Percentiles rank a stretch among this genome's conserved stretches.
These are phyloP conservation scores for Cantharis flavilabris DNA, from an alignment of 2,888 invertebrate genomes.

Conservation along the genomic window DNA sequence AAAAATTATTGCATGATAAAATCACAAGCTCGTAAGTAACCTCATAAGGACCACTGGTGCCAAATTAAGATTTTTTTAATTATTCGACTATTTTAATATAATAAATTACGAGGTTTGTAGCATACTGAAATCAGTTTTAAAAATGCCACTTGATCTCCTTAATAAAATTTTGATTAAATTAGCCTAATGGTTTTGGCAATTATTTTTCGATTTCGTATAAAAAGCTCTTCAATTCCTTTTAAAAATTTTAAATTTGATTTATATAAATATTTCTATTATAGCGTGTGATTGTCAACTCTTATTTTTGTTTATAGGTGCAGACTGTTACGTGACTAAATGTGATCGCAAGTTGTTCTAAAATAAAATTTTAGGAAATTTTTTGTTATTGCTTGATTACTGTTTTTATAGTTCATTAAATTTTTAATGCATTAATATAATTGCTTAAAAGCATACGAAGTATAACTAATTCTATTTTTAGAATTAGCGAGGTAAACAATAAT, in stretches of 20 bases:
- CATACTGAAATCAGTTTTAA: not conserved
- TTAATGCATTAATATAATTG: not conserved
- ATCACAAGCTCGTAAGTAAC: not conserved
- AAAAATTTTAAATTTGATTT: not conserved
- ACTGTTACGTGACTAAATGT: constrained; percentile 15
- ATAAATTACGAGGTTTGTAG: no score
- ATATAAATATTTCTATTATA: constrained; percentile 1
- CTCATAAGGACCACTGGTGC: not conserved
- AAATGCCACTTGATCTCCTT: not conserved
- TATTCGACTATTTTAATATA: no score
- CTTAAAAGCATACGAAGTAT: not conserved
- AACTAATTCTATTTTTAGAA: not conserved
- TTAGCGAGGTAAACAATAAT: not conserved
- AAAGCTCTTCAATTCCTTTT: not conserved
- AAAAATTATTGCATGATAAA: not conserved
- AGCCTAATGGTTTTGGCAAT: not conserved
- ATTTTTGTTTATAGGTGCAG: constrained; percentile 17
- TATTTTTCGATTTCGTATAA: not conserved
- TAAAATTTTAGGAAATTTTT: constrained; percentile 3
- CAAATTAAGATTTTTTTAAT: not conserved
- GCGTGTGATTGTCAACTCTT: constrained; percentile 19
- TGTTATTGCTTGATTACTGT: not conserved
- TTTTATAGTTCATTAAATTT: not conserved
- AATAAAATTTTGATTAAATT: not conserved
- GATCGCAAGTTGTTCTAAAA: constrained; percentile 9